Evolutionary conservation across 2,113 vertebrate genomes (phyloP).

Genomic region (Aviceda subcristata): DNA sequence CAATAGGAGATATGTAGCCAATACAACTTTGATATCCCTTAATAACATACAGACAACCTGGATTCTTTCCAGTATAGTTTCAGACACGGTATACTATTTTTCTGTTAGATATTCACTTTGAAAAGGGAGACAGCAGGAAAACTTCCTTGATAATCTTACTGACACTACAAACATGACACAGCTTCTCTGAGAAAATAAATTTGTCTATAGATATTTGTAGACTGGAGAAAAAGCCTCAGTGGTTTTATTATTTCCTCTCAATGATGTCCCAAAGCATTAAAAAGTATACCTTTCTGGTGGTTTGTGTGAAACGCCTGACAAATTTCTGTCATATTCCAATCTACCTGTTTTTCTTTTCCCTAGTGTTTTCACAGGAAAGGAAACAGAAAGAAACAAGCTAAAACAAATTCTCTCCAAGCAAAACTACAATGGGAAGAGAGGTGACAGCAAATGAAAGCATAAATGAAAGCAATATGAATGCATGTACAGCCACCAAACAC

Average conservation of each 20-base stretch:
- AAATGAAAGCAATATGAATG: neutral
- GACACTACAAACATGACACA: neutral
- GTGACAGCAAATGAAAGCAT: neutral
- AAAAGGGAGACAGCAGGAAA: slow-evolving; percentile 3
- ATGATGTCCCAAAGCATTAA: neutral
- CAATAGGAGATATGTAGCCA: neutral
- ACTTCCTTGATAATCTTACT: slow-evolving; percentile 16
- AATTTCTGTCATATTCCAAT: neutral
- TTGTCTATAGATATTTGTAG: neutral
- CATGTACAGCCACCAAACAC: neutral
- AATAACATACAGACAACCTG: neutral
- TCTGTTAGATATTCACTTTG: neutral
- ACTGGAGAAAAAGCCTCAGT: neutral
- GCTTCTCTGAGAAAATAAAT: slow-evolving; percentile 1
- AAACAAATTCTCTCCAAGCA: neutral
- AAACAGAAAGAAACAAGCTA: neutral
- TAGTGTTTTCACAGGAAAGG: neutral
- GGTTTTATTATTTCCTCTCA: neutral
- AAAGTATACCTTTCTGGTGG: neutral
- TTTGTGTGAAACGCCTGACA: neutral
- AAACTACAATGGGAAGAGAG: neutral
- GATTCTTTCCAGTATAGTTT: neutral
- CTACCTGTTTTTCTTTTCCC: neutral
- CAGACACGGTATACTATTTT: neutral
- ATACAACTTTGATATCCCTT: neutral